Percentiles rank a stretch among this genome's conserved stretches.
These are phyloP conservation scores for Augochlora pura DNA, from an alignment of 1,140 invertebrate genomes.

Conservation along the genomic window DNA sequence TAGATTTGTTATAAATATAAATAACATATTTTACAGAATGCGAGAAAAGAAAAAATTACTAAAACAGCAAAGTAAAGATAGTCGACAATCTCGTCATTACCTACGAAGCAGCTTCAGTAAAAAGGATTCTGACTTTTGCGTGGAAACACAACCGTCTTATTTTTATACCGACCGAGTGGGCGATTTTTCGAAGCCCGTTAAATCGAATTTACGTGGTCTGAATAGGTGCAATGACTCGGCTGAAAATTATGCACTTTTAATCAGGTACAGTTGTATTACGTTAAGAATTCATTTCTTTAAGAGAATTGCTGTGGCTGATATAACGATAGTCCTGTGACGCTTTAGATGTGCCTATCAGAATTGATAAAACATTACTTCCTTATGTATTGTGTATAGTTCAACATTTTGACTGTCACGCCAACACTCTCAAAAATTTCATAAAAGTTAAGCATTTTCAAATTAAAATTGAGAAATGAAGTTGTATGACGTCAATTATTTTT, in stretches of 20 bases:
- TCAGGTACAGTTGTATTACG: neutral
- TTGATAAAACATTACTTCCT: too few species aligned
- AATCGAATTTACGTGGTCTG: neutral
- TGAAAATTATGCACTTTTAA: slow-evolving; percentile 31
- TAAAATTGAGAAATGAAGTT: too few species aligned
- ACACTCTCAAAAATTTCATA: too few species aligned
- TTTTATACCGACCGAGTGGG: slow-evolving; percentile 16
- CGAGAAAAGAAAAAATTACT: slow-evolving; percentile 11
- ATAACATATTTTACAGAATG: neutral
- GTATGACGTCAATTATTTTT: too few species aligned
- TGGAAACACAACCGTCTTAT: neutral
- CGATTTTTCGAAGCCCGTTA: slow-evolving; percentile 16
- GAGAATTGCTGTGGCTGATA: too few species aligned
- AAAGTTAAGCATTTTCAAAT: too few species aligned
- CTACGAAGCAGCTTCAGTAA: slow-evolving; percentile 14
- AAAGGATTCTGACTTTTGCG: neutral
- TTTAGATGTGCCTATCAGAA: too few species aligned
- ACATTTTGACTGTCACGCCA: too few species aligned
- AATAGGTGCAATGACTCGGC: neutral
- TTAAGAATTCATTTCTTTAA: too few species aligned
- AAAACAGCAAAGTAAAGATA: neutral
- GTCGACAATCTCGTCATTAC: neutral
- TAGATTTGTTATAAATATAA: neutral
- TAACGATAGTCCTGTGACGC: too few species aligned
- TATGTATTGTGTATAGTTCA: too few species aligned